Base-by-base conservation (phyloP, 1,140 invertebrate species). In the Drosophila sulfurigaster region DNA sequence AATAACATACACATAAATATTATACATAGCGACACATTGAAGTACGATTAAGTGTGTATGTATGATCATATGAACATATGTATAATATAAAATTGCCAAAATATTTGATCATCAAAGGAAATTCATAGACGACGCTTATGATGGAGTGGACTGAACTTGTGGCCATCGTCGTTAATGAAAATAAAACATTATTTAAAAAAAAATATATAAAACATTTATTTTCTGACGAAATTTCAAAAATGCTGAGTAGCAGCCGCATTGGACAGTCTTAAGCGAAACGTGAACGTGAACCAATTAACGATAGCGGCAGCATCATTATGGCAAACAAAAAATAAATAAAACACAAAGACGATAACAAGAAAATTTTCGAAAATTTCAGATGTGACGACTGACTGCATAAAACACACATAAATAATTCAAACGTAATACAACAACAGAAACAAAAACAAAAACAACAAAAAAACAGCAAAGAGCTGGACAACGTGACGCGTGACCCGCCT, bases 321-420 rank as follows among this genome's bases (percentile, higher is more conserved):
- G 65, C 74, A 68, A 71, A 32, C 32, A 57, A 72, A 67, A 58
- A 66, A 52, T 3, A 35, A 30, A 4, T 16, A 45, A 67, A 30
- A 59, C 3, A 32, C 20, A 15, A 32, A 62, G 16, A 56, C n/a
- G 52, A 56, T 35, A 56, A 20, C 5, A 20, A 56, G 52, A 38
- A 56, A 38, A 38, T 38, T 38, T 38, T 56, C 20, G 51, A 64
- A 64, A 38, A 64, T 64, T 52, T 75, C 43, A 67, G 43, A 52
- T 75, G 72, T 75, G 72, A 74, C 64, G 71, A 74, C 66, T 64
- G 81, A 54, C 60, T 85, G 81, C 83, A 80, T 77, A 65, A 87
- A 78, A 64, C 72, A 78, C 72, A 78, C 73, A 87, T 87, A 82
- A 88, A 87, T 83, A 83, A 87, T 87, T 88, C 80, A 88, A 88